Base-by-base conservation (phyloP, 2,113 vertebrate genomes). In the Dissostichus mawsoni region DNA sequence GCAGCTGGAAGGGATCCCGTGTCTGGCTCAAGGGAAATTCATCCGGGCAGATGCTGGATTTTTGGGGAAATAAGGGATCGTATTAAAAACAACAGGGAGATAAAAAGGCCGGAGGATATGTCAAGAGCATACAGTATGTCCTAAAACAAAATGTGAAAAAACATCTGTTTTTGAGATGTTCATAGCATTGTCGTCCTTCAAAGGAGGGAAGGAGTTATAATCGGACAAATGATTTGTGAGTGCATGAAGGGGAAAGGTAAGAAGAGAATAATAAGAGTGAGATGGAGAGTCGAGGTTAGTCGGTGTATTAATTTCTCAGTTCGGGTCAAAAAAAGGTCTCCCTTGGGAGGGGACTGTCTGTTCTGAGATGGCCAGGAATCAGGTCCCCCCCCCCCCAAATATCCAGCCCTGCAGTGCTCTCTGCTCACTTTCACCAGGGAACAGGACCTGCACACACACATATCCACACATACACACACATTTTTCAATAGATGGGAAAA, bases 301-400 rank as follows among this genome's bases (percentile, higher is more conserved):
- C 9, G 85, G 56, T 89, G 91, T 93, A 95, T 95, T 95, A 53
- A 94, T 95, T 94, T 95, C 93, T 90, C 85, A 93, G 93, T 94
- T 94, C 91, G 36, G 90, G 72, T 90, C 93, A 92, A 90, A 95
- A 94, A 94, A 90, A 79, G 74, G 86, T 88, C 80, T 92, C 86
- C 74, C 62, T 2, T 0, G 76, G 82, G 84, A 93, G 59, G 68
- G 70, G 69, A 90, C 91, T 92, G 89, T 92, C 92, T 93, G 91
- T 94, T 91, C 89, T 44, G 86, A 85, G 88, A 91, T 78, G 84
- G 81, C 69, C 71, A 41, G 69, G 90, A 87, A 82, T 94, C 94
- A 92, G 61, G 80, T 93, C 64, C 48, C 80, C 74, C 12, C 85
- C 92, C 82, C 64, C 48, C 80, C 76, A 11, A 75, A 78, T 82